A percentile compares a stretch with the other conserved stretches of the same genome.
Conservation (phyloP, 1,140 invertebrate genomes). For the Phocides pigmalion region DNA sequence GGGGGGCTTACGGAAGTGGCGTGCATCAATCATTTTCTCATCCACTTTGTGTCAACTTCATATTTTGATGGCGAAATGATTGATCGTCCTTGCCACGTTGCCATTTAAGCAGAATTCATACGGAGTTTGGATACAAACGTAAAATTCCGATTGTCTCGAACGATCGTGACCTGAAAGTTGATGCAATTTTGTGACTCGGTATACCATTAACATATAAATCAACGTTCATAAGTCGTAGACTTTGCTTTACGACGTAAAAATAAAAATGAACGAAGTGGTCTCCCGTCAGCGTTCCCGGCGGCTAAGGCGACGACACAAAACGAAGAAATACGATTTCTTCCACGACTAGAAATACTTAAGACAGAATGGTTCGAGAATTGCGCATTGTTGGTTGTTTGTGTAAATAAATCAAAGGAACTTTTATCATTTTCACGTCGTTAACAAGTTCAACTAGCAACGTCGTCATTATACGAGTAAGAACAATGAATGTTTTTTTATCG, state of each 20-base stretch:
- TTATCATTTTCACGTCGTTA: slow-evolving; percentile 34
- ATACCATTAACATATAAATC: slow-evolving; percentile 62
- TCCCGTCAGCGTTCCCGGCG: slow-evolving; percentile 61
- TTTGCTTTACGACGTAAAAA: slow-evolving; percentile 67
- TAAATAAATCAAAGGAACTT: slow-evolving; percentile 43
- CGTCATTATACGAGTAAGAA: neutral
- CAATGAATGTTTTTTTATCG: slow-evolving; percentile 1
- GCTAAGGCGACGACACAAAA: slow-evolving; percentile 68
- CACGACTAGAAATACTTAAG: slow-evolving; percentile 67
- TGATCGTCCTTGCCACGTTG: slow-evolving; percentile 58
- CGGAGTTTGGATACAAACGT: slow-evolving; percentile 28
- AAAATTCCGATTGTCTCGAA: slow-evolving; percentile 19
- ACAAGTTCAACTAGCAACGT: slow-evolving; percentile 10
- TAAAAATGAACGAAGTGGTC: slow-evolving; percentile 57
- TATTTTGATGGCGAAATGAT: slow-evolving; percentile 76
- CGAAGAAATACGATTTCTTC: slow-evolving; percentile 65
- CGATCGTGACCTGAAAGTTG: slow-evolving; percentile 10
- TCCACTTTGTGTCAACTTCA: slow-evolving; percentile 76
- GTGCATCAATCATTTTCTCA: slow-evolving; percentile 76
- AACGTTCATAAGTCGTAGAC: slow-evolving; percentile 63
- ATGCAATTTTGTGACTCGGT: slow-evolving; percentile 28
- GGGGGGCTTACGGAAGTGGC: slow-evolving; percentile 53
- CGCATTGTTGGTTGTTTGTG: slow-evolving; percentile 56
- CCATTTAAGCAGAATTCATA: slow-evolving; percentile 23
- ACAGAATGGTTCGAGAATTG: slow-evolving; percentile 60